Evolutionary conservation across 2,113 vertebrate species (phyloP), one percentile per base, ranked within the genome.

Genomic region (Amphiprion percula): DNA sequence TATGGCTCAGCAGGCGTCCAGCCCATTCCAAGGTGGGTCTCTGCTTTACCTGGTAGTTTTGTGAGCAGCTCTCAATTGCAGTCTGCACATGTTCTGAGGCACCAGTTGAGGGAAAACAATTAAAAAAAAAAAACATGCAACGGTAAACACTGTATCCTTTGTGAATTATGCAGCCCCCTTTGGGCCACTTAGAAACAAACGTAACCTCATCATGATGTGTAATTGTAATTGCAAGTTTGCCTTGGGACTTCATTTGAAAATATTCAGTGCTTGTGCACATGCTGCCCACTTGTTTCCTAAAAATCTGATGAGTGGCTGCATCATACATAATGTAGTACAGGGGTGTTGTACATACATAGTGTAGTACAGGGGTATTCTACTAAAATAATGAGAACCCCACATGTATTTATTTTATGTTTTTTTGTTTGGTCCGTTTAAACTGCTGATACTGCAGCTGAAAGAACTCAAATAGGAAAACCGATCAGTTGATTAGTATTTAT

Each of bases 1-100:
- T 19, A 91, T 97, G 62, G 98, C 98, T 85, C 97, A 98, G 89
- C 97, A 98, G 90, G 97, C 98, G 1, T 97, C 95, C 95, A 97
- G 92, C 87, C 97, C 97, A 63, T 98, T 99, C 91, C 97, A 99
- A 98, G 97, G 97, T 99, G 65, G 14, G 87, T 68, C 10, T 2
- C 26, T 24, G 1, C 9, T 28, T 17, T 24, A 30, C 7, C 26
- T 12, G 15, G 10, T 14, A 9, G 16, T 55, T 59, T 37, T 44
- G 41, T 44, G 39, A 41, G 10, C 39, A 12, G 39, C 39, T 15
- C 5, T 53, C 28, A 37, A 2, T 21, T 10, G 15, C 54, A 4
- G 26, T n/a, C 1, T 23, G 49, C 26, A 11, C 2, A 3, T 17
- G 30, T 49, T 66, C 63, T 30, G 14, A 66, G 30, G 46, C 30